These are phyloP conservation scores for Callospermophilus lateralis DNA, from an alignment of 2,113 vertebrate species.

Conservation along the genomic window DNA sequence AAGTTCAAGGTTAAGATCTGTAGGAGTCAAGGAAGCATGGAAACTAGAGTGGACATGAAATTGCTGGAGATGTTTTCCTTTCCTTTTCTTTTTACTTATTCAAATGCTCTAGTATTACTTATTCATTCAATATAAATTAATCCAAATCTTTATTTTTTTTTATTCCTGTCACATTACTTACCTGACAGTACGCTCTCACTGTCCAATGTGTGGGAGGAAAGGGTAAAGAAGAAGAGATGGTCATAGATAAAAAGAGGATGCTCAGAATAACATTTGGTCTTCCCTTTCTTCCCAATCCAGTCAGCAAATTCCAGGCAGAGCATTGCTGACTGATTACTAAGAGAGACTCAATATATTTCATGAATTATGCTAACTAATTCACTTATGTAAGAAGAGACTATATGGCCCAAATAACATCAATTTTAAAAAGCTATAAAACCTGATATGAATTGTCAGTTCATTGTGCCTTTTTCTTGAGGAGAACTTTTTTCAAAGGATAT, in stretches of 20 bases:
- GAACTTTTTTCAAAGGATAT: background rate
- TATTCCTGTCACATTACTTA: constrained; percentile 39
- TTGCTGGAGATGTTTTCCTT: background rate
- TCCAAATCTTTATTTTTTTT: constrained; percentile 49
- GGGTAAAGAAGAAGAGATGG: constrained; percentile 59
- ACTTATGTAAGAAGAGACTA: constrained; percentile 70
- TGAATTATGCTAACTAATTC: constrained; percentile 70
- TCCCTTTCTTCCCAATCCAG: constrained; percentile 79
- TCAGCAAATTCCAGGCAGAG: constrained; percentile 83
- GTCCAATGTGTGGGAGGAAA: constrained; percentile 9
- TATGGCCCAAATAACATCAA: constrained; percentile 63
- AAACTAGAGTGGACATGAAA: background rate
- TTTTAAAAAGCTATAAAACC: background rate
- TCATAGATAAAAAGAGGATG: background rate
- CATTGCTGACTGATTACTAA: constrained; percentile 75
- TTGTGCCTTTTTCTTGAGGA: background rate
- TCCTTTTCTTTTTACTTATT: constrained; percentile 24
- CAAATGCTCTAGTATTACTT: constrained; percentile 45
- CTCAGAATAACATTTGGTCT: constrained; percentile 62
- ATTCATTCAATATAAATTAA: background rate
- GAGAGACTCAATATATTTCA: constrained; percentile 76
- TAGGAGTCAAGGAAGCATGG: background rate
- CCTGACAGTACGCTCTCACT: background rate
- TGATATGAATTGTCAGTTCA: background rate
- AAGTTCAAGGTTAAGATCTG: background rate